Evolutionary conservation across 2,888 invertebrate species (phyloP).

Genomic region (Branchipolynoe longqiensis): DNA sequence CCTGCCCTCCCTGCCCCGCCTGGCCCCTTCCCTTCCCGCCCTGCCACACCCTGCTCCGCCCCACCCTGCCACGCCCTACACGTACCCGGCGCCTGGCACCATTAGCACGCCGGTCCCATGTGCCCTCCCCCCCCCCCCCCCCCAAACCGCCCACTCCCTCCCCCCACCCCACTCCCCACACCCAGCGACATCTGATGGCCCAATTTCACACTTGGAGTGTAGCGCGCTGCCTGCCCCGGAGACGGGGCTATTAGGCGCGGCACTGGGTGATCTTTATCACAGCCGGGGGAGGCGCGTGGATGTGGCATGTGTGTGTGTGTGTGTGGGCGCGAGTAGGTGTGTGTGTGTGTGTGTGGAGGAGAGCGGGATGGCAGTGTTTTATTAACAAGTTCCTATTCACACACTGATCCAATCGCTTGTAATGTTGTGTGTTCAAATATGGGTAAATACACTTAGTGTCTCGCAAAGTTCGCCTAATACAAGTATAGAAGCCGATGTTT

Average conservation of each 20-base stretch:
- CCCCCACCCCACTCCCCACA: not conserved
- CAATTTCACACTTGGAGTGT: conserved; percentile 30
- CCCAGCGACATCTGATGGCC: conserved; percentile 35
- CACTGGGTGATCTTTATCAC: conserved; percentile 24
- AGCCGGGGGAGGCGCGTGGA: conserved; percentile 4
- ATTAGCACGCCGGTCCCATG: too few species aligned
- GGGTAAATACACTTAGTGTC: too few species aligned
- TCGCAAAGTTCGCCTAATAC: too few species aligned
- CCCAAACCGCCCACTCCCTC: not conserved
- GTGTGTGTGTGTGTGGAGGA: too few species aligned
- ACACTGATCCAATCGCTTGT: too few species aligned
- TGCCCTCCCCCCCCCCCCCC: not conserved
- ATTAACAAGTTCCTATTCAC: too few species aligned
- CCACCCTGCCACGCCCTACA: not conserved
- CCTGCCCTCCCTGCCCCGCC: not conserved
- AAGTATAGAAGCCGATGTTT: too few species aligned
- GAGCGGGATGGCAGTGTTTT: too few species aligned
- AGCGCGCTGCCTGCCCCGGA: not conserved
- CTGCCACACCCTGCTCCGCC: not conserved
- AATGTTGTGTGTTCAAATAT: too few species aligned
- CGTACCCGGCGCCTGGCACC: not conserved
- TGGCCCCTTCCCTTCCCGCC: not conserved
- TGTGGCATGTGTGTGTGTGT: not conserved
- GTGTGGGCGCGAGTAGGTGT: not conserved
- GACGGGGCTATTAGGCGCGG: conserved; percentile 16